Evolutionary conservation across 2,113 vertebrate genomes (phyloP).

Genomic region (Oceanites oceanicus): DNA sequence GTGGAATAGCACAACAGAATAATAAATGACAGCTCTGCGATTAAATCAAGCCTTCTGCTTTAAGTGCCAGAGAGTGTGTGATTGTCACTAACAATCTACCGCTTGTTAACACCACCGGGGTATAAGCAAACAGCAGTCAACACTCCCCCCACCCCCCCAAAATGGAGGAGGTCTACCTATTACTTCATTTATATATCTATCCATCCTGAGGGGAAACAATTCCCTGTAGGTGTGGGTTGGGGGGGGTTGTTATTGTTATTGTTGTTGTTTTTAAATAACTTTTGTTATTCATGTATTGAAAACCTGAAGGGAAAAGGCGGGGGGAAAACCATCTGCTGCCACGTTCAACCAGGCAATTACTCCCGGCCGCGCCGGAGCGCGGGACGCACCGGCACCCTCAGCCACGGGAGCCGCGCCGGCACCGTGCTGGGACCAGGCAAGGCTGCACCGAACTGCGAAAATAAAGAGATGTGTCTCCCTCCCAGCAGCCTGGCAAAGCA

Average conservation of each 20-base stretch:
- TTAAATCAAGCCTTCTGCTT: slow-evolving; percentile 92
- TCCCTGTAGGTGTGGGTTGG: not conserved
- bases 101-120: slow-evolving; percentile 88
- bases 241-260: not conserved
- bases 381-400: not conserved
- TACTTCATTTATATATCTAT: slow-evolving; percentile 40
- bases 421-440: not conserved
- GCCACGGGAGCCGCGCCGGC: not conserved
- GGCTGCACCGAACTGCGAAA: not conserved
- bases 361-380: not conserved
- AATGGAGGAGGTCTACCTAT: slow-evolving; percentile 37
- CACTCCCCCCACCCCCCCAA: slow-evolving; percentile 30
- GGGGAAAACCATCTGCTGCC: slow-evolving; percentile 32
- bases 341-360: not conserved
- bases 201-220: slow-evolving; percentile 33
- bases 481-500: not conserved
- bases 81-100: slow-evolving; percentile 90
- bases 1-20: slow-evolving; percentile 84
- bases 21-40: slow-evolving; percentile 89
- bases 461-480: not conserved
- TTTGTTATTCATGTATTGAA: slow-evolving; percentile 3
- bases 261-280: slow-evolving; percentile 56
- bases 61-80: slow-evolving; percentile 82
- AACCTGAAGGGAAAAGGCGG: not conserved
- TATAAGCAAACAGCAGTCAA: slow-evolving; percentile 85